Base-by-base conservation (phyloP, 2,797 vertebrate species). In the Chaetodon trifasciatus region DNA sequence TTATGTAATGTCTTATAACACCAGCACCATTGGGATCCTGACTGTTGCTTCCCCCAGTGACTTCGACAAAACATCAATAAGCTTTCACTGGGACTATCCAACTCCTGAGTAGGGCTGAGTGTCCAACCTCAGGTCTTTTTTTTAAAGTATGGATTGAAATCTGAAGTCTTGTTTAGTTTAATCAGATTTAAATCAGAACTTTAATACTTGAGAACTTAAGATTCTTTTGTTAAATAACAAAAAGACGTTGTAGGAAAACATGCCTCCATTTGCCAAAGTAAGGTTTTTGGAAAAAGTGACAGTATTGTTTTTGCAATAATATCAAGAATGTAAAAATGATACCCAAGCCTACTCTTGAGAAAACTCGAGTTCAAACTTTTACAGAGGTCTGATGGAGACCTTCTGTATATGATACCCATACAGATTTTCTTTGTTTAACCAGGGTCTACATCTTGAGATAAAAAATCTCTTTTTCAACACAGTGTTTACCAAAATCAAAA, bases 1-100 rank as follows among this genome's bases (percentile, higher is more conserved):
- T 93, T 91, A 92, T 60, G 83, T 78, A 90, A 94, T 1, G 73
- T 76, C 81, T 90, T 88, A 50, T 17, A 84, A 86, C 86, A 85
- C 58, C 76, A 79, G 79, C 66, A 47, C 75, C 70, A 16, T 47
- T 13, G 39, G 32, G 61, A 88, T 80, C 76, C 55, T 80, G 78
- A 37, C 76, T 58, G 70, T 8, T 68, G 76, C 76, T 70, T 86
- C 75, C 50, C 76, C 55, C 62, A 24, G 53, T 70, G 74, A 61
- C 74, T 60, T 49, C 62, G 10, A 76, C 82, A 65, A 66, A 81
- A 67, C 39, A 10, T 64, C 76, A 81, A 70, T 63, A 5, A 16
- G 56, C 37, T 74, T 86, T 73, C 61, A 67, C 57, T 15, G 6
- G 37, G 15, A 68, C 17, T 19, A 7, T 77, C 13, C 37, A 44